Conservation (phyloP, 1,140 invertebrate genomes). For the Oryctes rhinoceros region DNA sequence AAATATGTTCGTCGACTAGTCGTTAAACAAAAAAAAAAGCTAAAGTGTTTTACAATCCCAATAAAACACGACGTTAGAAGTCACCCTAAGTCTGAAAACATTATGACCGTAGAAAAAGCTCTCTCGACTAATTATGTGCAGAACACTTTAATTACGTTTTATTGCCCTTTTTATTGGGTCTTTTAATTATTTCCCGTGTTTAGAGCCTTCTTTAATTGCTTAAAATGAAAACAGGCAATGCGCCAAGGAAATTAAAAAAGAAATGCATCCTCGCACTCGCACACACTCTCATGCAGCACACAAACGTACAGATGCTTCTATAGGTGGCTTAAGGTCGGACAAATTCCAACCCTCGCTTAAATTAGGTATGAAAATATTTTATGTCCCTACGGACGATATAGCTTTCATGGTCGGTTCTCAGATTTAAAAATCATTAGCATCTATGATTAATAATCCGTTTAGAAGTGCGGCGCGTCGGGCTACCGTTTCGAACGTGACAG, state of each 20-base stretch:
- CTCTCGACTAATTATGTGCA: constrained; percentile 38
- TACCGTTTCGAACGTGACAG: constrained; percentile 5
- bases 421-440: constrained; percentile 35
- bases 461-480: background rate
- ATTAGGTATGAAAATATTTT: constrained; percentile 35
- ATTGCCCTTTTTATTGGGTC: constrained; percentile 39
- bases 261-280: background rate
- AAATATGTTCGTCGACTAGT: background rate
- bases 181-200: constrained; percentile 41
- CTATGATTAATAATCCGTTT: constrained; percentile 22
- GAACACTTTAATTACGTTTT: constrained; percentile 43
- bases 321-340: background rate
- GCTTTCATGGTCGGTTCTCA: constrained; percentile 19
- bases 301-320: background rate
- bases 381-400: constrained; percentile 24
- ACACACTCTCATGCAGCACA: background rate
- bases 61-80: constrained; percentile 23
- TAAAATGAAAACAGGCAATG: constrained; percentile 35
- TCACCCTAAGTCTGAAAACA: constrained; percentile 37
- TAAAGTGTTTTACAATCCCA: constrained; percentile 21
- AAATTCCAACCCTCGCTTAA: constrained; percentile 28
- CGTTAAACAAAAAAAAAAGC: background rate
- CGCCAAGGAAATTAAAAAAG: constrained; percentile 30
- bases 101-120: constrained; percentile 35
- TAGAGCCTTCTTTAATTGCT: constrained; percentile 39